These are phyloP conservation scores for Siniperca obscura DNA, from an alignment of 2,797 vertebrate genomes.

Conservation along the genomic window DNA sequence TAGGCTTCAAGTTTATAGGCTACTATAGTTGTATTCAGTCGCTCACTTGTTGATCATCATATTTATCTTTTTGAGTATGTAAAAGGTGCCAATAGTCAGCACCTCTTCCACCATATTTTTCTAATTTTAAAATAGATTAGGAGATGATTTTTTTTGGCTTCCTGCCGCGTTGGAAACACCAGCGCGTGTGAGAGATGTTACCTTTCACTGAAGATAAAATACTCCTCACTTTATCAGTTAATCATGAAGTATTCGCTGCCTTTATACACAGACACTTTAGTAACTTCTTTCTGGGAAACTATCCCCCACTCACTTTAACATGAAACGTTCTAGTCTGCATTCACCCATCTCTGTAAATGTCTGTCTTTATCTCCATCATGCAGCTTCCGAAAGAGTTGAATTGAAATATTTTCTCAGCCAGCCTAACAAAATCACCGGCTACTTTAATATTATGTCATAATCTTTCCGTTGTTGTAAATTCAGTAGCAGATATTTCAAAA, in stretches of 20 bases:
- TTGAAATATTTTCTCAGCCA: background rate
- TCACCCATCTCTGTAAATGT: background rate
- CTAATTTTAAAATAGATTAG: background rate
- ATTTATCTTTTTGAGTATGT: background rate
- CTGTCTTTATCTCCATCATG: background rate
- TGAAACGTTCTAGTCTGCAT: background rate
- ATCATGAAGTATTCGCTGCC: background rate
- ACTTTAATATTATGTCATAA: background rate
- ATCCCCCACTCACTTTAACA: background rate
- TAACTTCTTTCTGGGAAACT: background rate
- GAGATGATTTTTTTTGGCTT: background rate
- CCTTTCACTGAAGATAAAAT: background rate
- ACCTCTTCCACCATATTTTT: background rate
- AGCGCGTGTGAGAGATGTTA: background rate
- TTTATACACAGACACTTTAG: conserved; percentile 6
- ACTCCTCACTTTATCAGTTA: background rate
- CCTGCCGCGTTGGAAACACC: background rate
- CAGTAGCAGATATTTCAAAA: background rate
- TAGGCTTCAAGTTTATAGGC: background rate
- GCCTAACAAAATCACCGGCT: background rate
- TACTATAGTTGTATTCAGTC: background rate
- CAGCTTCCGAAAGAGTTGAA: background rate
- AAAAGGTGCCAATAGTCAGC: background rate
- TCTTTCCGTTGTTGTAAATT: background rate
- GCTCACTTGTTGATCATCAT: background rate